Conservation (phyloP, 2,888 invertebrate species). For the Gnatocerus cornutus region DNA sequence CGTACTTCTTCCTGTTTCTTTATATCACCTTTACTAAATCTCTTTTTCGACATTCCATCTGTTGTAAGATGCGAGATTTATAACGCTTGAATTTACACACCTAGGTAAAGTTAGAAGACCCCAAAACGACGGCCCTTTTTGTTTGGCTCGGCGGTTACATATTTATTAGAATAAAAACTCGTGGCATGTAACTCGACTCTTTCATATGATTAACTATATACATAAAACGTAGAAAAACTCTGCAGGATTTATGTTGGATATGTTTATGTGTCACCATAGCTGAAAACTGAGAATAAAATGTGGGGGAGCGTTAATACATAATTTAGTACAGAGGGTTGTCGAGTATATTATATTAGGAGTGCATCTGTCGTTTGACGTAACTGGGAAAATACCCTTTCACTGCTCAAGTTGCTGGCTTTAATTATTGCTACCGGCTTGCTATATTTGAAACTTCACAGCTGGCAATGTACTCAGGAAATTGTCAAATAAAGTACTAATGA, state of each 20-base stretch:
- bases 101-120: slow-evolving; percentile 7
- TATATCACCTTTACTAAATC: slow-evolving; percentile 46
- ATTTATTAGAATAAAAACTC: too few species aligned
- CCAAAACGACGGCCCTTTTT: neutral
- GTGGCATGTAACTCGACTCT: too few species aligned
- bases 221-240: neutral
- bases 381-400: slow-evolving; percentile 29
- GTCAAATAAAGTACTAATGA: slow-evolving; percentile 51
- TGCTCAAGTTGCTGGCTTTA: slow-evolving; percentile 25
- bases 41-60: slow-evolving; percentile 50
- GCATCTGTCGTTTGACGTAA: slow-evolving; percentile 42
- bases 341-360: slow-evolving; percentile 14
- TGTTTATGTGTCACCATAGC: neutral
- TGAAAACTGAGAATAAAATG: slow-evolving; percentile 17
- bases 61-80: slow-evolving; percentile 46
- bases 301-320: slow-evolving; percentile 22
- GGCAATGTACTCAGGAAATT: slow-evolving; percentile 44
- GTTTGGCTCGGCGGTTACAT: too few species aligned
- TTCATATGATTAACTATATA: neutral
- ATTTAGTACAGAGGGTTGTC: slow-evolving; percentile 32
- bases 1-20: slow-evolving; percentile 39
- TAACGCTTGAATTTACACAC: slow-evolving; percentile 28
- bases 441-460: slow-evolving; percentile 49
- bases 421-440: slow-evolving; percentile 40
- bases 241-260: neutral